Evolutionary conservation across 2,888 invertebrate species (phyloP).

Genomic region (Tetanocera ferruginea): DNA sequence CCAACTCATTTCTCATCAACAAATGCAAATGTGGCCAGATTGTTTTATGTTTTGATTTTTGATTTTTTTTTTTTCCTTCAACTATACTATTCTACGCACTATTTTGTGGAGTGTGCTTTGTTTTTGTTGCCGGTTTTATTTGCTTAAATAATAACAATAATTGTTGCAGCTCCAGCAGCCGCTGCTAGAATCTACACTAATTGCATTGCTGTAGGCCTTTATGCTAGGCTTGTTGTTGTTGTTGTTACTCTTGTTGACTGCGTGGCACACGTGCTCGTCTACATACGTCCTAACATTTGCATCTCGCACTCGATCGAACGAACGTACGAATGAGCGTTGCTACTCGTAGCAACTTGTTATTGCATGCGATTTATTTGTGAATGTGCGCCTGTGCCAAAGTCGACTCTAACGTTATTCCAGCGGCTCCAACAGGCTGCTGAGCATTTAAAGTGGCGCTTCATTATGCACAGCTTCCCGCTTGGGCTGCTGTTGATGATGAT

Average conservation of each 20-base stretch:
- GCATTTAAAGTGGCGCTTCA: slow-evolving; percentile 34
- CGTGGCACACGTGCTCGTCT: slow-evolving; percentile 16
- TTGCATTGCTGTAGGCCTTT: slow-evolving; percentile 32
- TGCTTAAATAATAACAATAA: slow-evolving; percentile 36
- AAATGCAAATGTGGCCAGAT: slow-evolving; percentile 8
- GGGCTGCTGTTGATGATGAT: neutral
- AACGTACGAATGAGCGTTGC: neutral
- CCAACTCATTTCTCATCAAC: slow-evolving; percentile 10
- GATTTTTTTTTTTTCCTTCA: slow-evolving; percentile 7
- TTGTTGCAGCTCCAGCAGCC: slow-evolving; percentile 10
- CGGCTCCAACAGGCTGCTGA: neutral
- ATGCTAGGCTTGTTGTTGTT: slow-evolving; percentile 17
- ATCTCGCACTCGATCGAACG: slow-evolving; percentile 3
- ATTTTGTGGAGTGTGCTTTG: neutral
- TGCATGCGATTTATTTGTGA: neutral
- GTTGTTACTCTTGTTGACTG: slow-evolving; percentile 2
- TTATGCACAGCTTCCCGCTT: slow-evolving; percentile 10
- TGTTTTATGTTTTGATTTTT: neutral
- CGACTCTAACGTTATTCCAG: neutral
- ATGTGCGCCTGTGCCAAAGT: too few species aligned
- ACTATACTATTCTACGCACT: neutral
- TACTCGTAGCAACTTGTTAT: neutral
- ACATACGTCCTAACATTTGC: slow-evolving; percentile 7
- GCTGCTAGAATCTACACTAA: slow-evolving; percentile 14
- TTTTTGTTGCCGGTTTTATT: neutral